Conservation (phyloP, 1,140 invertebrate genomes). For the Nasonia vitripennis region DNA sequence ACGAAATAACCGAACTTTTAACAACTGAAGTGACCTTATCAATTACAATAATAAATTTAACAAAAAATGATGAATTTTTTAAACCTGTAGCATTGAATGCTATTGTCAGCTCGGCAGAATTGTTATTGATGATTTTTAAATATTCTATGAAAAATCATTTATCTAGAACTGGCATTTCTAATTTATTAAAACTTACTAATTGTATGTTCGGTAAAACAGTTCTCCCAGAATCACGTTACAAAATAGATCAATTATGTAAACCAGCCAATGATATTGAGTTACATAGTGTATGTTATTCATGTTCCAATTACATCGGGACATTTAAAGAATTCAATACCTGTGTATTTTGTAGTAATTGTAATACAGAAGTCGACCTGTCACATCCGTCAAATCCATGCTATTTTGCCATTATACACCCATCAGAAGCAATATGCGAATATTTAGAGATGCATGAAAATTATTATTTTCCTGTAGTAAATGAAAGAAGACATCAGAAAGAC, state of each 20-base stretch:
- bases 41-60: not conserved
- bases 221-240: slow-evolving; percentile 16
- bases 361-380: not conserved
- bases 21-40: not conserved
- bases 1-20: not conserved
- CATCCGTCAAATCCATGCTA: not conserved
- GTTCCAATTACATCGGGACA: not conserved
- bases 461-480: not conserved
- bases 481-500: slow-evolving; percentile 23
- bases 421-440: not conserved
- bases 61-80: not conserved
- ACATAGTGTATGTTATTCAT: not conserved
- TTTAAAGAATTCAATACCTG: not conserved
- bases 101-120: not conserved
- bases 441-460: not conserved
- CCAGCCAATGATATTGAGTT: not conserved
- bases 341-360: slow-evolving; percentile 4
- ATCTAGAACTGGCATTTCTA: not conserved
- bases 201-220: slow-evolving; percentile 2
- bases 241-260: slow-evolving; percentile 5
- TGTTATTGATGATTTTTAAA: slow-evolving; percentile 28
- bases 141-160: not conserved
- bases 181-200: slow-evolving; percentile 35
- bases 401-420: not conserved
- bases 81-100: not conserved